Conservation (phyloP, 2,888 invertebrate genomes). For the Tipula helvola region DNA sequence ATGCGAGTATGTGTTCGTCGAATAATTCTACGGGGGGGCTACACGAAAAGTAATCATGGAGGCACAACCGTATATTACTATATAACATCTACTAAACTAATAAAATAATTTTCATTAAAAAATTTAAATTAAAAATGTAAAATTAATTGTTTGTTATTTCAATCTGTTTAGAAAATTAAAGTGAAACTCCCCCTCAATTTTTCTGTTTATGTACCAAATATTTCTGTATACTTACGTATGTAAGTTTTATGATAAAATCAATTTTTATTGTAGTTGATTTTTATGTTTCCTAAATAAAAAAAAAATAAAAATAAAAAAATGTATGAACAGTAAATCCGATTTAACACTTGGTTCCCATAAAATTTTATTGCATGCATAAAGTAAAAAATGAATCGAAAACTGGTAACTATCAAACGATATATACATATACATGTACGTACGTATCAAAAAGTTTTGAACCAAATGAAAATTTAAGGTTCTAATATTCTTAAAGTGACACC, state of each 20-base stretch:
- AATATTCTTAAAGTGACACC: not conserved
- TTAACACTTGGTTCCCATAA: not conserved
- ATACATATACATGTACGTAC: not conserved
- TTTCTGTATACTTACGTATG: not conserved
- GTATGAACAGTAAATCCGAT: not conserved
- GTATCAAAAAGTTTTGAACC: not conserved
- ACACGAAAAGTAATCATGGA: too few relatives aligned
- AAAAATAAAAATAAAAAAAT: too few relatives aligned
- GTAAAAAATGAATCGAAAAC: not conserved
- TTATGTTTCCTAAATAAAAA: not conserved
- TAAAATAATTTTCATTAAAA: too few relatives aligned
- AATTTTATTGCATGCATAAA: not conserved
- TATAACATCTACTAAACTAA: too few relatives aligned
- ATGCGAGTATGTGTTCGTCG: too few relatives aligned
- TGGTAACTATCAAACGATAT: not conserved
- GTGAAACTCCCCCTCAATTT: not conserved
- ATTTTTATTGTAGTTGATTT: not conserved
- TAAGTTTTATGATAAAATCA: not conserved
- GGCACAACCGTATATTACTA: too few relatives aligned
- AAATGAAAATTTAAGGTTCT: not conserved
- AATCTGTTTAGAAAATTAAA: not conserved
- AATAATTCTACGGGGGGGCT: not conserved
- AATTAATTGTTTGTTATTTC: not conserved
- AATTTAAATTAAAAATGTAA: not conserved
- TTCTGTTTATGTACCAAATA: not conserved